These are phyloP conservation scores for Agrotis puta DNA, from an alignment of 2,888 invertebrate genomes.

Conservation along the genomic window DNA sequence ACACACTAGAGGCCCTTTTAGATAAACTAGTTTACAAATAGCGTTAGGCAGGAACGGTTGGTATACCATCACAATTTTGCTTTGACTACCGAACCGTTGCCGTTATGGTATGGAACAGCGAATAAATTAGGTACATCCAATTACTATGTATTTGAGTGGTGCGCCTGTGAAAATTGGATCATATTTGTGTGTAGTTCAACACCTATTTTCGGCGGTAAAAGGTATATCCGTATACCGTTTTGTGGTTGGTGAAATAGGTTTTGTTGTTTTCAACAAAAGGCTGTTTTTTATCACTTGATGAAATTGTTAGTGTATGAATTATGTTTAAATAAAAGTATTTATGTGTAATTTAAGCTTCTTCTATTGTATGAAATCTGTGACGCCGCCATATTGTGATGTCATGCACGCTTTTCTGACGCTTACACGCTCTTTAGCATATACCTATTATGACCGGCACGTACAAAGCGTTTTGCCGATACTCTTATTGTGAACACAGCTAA, in stretches of 20 bases:
- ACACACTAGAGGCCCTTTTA: constrained; percentile 33
- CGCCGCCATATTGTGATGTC: too few species aligned
- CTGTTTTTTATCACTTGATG: too few species aligned
- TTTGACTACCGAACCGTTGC: constrained; percentile 52
- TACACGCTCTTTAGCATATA: too few species aligned
- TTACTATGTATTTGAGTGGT: constrained; percentile 57
- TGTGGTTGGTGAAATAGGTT: neutral
- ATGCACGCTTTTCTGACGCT: too few species aligned
- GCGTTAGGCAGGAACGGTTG: constrained; percentile 36
- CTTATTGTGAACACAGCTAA: too few species aligned
- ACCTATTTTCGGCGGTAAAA: constrained; percentile 30
- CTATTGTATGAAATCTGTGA: too few species aligned
- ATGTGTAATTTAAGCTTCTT: too few species aligned
- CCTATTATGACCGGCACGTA: too few species aligned
- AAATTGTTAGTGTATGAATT: too few species aligned
- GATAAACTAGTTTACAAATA: constrained; percentile 55
- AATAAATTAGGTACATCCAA: constrained; percentile 64
- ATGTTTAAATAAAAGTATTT: neutral
- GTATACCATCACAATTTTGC: constrained; percentile 49
- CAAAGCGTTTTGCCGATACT: too few species aligned
- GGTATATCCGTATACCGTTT: neutral
- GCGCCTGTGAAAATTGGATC: constrained; percentile 50
- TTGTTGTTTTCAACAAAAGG: neutral
- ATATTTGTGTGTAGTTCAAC: constrained; percentile 37
- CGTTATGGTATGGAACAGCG: constrained; percentile 47